Evolutionary conservation across 2,888 invertebrate genomes (phyloP).

Genomic region (Scaptomyza cyrtandrae): DNA sequence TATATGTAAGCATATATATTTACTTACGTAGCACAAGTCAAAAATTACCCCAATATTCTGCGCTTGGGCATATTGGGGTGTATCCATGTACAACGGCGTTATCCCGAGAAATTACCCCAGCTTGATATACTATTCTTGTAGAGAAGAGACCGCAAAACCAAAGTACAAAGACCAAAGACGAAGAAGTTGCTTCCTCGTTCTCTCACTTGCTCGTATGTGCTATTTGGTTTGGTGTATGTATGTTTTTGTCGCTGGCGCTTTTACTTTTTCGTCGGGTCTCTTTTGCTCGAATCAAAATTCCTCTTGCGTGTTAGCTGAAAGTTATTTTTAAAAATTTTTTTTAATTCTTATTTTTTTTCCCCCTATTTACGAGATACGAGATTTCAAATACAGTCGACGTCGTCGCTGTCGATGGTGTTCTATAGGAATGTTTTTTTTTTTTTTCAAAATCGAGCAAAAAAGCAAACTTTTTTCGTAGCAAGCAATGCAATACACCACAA

Average conservation of each 20-base stretch:
- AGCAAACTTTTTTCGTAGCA: slow-evolving; percentile 2
- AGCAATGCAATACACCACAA: slow-evolving; percentile 25
- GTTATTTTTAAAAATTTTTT: slow-evolving; percentile 83
- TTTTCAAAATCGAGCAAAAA: slow-evolving; percentile 18
- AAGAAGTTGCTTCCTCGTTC: slow-evolving; percentile 57
- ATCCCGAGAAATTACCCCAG: slow-evolving; percentile 42
- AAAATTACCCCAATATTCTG: neutral
- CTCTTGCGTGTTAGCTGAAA: slow-evolving; percentile 84
- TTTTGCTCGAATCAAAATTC: slow-evolving; percentile 80
- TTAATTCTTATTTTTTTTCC: slow-evolving; percentile 55
- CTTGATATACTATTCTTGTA: slow-evolving; percentile 17
- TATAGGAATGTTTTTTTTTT: slow-evolving; percentile 39
- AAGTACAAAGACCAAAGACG: slow-evolving; percentile 6
- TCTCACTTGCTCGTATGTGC: slow-evolving; percentile 31
- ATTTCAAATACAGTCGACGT: slow-evolving; percentile 65
- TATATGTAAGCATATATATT: slow-evolving; percentile 14
- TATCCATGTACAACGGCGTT: slow-evolving; percentile 32
- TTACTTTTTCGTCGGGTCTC: slow-evolving; percentile 68
- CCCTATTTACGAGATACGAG: slow-evolving; percentile 66
- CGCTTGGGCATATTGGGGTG: slow-evolving; percentile 12
- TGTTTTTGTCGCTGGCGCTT: slow-evolving; percentile 66
- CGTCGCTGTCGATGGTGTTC: slow-evolving; percentile 40
- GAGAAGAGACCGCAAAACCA: slow-evolving; percentile 13
- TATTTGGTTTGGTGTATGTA: slow-evolving; percentile 44
- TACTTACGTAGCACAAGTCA: slow-evolving; percentile 8